Evolutionary conservation across 2,113 vertebrate genomes (phyloP).

Genomic region (Serinus canaria): DNA sequence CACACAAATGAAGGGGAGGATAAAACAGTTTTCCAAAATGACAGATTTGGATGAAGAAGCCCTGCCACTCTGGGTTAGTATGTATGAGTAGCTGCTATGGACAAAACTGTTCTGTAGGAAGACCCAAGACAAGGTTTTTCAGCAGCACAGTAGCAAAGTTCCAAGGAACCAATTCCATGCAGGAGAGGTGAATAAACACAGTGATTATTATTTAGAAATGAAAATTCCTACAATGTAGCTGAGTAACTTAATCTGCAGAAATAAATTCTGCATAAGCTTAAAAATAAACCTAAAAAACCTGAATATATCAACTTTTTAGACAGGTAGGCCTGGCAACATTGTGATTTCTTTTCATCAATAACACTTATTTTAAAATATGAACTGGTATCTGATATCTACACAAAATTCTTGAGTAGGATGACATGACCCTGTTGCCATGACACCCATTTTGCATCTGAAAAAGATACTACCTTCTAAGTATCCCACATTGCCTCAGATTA

Average conservation of each 20-base stretch:
- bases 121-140: neutral
- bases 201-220: neutral
- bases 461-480: neutral
- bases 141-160: neutral
- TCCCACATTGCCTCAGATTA: neutral
- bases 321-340: neutral
- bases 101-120: neutral
- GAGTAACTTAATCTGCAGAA: neutral
- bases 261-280: neutral
- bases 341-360: neutral
- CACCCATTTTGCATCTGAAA: neutral
- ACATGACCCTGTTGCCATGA: neutral
- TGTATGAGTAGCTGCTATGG: neutral
- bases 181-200: neutral
- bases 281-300: neutral
- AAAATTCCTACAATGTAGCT: neutral
- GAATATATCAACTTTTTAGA: neutral
- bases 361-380: neutral
- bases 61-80: neutral
- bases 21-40: neutral
- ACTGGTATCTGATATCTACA: neutral
- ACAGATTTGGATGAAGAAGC: neutral
- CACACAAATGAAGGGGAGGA: neutral
- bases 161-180: neutral
- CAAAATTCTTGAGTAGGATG: neutral